Evolutionary conservation across 2,113 vertebrate species (phyloP).

Genomic region (Arizona elegans): DNA sequence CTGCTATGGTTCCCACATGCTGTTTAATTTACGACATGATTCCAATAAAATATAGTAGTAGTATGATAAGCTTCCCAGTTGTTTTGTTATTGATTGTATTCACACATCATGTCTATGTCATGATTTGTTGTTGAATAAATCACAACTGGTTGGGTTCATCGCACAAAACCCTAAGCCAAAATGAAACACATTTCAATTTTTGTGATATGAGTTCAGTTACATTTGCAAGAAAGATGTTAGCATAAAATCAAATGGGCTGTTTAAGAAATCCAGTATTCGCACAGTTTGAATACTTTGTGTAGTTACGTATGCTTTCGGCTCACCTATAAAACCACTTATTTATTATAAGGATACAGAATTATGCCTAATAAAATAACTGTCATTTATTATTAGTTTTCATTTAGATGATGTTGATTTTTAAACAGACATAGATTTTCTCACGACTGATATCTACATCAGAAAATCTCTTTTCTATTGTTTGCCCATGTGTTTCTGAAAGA

Average conservation of each 20-base stretch:
- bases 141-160: background rate
- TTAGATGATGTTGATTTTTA: background rate
- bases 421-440: background rate
- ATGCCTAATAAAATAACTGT: background rate
- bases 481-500: background rate
- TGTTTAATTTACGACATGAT: background rate
- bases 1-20: background rate
- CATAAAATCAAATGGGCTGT: background rate
- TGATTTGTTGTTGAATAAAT: background rate
- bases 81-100: background rate
- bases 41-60: background rate
- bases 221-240: background rate
- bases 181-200: background rate
- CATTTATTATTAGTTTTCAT: background rate
- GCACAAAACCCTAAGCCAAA: background rate
- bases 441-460: background rate
- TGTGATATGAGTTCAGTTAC: background rate
- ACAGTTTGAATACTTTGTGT: background rate
- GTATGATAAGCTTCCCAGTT: background rate
- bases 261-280: background rate
- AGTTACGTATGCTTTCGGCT: background rate
- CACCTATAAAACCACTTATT: background rate
- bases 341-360: background rate
- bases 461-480: background rate
- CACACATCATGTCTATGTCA: background rate